These are phyloP conservation scores for Callaeas wilsoni DNA, from an alignment of 2,113 vertebrate species.

Conservation along the genomic window DNA sequence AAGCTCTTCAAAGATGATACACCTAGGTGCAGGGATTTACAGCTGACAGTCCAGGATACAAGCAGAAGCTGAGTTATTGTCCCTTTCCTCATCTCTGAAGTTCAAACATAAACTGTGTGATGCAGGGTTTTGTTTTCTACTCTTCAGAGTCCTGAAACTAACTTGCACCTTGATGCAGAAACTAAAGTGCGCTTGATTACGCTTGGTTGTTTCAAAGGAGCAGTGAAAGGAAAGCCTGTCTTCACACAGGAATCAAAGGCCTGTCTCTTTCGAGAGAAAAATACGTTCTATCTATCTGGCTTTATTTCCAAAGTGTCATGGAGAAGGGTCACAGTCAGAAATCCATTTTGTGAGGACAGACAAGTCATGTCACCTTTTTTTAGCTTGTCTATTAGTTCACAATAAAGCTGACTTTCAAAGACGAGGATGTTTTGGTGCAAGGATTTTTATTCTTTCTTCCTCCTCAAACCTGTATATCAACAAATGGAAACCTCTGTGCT, in stretches of 20 bases:
- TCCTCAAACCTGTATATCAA: neutral
- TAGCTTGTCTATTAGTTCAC: neutral
- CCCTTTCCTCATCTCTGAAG: neutral
- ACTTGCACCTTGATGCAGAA: neutral
- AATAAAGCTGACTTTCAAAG: neutral
- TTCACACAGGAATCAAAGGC: neutral
- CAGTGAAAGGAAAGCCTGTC: neutral
- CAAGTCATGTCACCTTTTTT: neutral
- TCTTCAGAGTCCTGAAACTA: neutral
- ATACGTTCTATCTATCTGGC: neutral
- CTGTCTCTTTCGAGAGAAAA: neutral
- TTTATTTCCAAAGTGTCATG: neutral
- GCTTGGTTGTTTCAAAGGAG: neutral
- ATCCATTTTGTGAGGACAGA: neutral
- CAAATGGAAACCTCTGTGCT: neutral
- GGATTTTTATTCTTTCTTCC: neutral
- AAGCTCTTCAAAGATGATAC: neutral
- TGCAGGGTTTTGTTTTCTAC: neutral
- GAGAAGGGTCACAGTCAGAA: neutral
- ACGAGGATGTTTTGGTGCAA: neutral
- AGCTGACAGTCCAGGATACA: neutral
- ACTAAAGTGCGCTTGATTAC: neutral
- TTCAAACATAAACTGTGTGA: neutral
- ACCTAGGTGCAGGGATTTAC: neutral
- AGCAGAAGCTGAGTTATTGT: neutral